These are phyloP conservation scores for Melanerpes aurifrons DNA, from an alignment of 2,113 vertebrate species.

Conservation along the genomic window DNA sequence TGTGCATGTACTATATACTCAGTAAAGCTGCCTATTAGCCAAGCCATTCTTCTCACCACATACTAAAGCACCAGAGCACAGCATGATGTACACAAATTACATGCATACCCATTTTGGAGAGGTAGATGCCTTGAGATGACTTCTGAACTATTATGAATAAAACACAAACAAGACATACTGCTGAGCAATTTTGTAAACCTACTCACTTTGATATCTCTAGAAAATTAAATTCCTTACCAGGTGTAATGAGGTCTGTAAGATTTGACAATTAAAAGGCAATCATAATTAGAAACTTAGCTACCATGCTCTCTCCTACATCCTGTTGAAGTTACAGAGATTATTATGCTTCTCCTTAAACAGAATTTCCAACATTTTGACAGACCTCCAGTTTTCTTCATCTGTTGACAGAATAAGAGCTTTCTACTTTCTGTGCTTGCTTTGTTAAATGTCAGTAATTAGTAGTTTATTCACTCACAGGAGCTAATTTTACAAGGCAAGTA, in stretches of 20 bases:
- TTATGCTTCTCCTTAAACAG: not conserved
- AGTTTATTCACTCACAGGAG: not conserved
- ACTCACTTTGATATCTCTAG: not conserved
- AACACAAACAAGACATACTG: constrained; percentile 34
- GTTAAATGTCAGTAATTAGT: not conserved
- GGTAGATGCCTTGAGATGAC: constrained; percentile 29
- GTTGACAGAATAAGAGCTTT: not conserved
- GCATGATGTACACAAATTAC: not conserved
- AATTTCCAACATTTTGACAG: not conserved
- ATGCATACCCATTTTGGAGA: constrained; percentile 52
- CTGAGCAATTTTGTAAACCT: constrained; percentile 30
- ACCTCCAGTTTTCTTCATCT: not conserved
- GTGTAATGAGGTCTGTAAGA: not conserved
- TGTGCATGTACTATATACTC: not conserved
- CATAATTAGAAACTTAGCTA: not conserved
- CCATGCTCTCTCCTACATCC: not conserved
- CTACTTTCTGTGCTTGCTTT: not conserved
- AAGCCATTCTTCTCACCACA: constrained; percentile 27
- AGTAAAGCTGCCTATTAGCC: not conserved
- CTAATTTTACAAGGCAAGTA: not conserved
- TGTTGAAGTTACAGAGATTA: not conserved
- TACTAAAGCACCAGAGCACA: constrained; percentile 18
- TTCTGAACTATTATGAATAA: constrained; percentile 46
- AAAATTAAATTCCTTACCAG: not conserved
- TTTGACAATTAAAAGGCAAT: not conserved